Evolutionary conservation across 2,888 invertebrate species (phyloP).

Genomic region (Orgyia antiqua): DNA sequence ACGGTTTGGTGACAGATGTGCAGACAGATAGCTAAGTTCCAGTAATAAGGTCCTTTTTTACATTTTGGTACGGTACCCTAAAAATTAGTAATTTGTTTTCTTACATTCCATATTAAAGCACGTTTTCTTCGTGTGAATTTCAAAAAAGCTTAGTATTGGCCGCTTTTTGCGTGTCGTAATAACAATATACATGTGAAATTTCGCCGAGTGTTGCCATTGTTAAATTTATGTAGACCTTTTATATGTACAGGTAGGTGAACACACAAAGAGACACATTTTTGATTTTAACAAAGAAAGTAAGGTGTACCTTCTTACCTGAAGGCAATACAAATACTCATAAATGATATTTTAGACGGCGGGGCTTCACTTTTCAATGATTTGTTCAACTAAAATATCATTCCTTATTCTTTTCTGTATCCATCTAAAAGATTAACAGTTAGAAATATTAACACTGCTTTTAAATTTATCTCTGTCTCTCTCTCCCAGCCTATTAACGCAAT

Average conservation of each 20-base stretch:
- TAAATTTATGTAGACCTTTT: conserved; percentile 21
- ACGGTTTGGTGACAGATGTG: too few relatives aligned
- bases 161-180: too few relatives aligned
- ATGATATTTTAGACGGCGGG: conserved; percentile 17
- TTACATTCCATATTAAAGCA: too few relatives aligned
- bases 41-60: too few relatives aligned
- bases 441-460: conserved; percentile 8
- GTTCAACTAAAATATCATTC: conserved; percentile 4
- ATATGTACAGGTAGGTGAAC: conserved; percentile 24
- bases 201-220: conserved; percentile 17
- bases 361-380: conserved; percentile 5
- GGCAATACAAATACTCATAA: conserved; percentile 19
- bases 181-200: too few relatives aligned
- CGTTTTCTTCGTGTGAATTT: too few relatives aligned
- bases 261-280: conserved; percentile 23
- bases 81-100: too few relatives aligned
- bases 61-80: too few relatives aligned
- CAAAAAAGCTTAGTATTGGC: too few relatives aligned
- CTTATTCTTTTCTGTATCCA: not conserved
- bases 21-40: too few relatives aligned
- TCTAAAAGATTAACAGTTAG: conserved; percentile 11
- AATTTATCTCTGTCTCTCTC: too few relatives aligned
- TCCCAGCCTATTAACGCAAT: too few relatives aligned
- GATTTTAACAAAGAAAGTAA: conserved; percentile 26
- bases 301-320: conserved; percentile 29